phyloP scores from a whole-genome alignment of 2,113 vertebrate genomes.

The Copsychus sechellarum region DNA sequence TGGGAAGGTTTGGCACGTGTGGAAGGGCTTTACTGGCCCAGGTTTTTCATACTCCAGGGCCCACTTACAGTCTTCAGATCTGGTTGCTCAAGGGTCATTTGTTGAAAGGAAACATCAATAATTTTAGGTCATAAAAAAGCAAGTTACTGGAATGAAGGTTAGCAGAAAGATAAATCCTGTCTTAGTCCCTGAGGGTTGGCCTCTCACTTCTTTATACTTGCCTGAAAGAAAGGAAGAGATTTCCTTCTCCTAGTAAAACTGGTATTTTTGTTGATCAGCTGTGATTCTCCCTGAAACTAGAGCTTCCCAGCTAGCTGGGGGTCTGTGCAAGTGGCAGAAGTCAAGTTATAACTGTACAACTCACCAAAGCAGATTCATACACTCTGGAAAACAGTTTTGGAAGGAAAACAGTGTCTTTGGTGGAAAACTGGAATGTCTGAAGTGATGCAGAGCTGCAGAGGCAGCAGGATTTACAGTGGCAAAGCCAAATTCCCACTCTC shows the following conservation, averaged over 20 bases:
- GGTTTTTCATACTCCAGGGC: background rate
- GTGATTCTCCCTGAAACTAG: background rate
- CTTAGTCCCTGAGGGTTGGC: background rate
- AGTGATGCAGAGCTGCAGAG: background rate
- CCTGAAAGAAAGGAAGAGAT: background rate
- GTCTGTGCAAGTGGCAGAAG: background rate
- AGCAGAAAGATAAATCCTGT: background rate
- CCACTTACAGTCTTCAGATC: background rate
- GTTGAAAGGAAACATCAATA: background rate
- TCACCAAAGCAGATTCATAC: accelerated
- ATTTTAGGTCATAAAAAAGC: background rate
- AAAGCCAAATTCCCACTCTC: background rate
- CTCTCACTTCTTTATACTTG: background rate
- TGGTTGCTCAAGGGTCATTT: background rate
- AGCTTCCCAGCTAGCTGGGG: background rate
- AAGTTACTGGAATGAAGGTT: background rate
- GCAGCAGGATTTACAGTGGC: background rate
- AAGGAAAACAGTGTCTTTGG: background rate
- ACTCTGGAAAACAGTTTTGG: background rate
- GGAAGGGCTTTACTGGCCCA: background rate
- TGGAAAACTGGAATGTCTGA: background rate
- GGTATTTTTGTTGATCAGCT: background rate
- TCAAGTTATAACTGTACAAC: background rate
- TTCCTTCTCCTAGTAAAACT: background rate
- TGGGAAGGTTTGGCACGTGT: accelerated